Percentiles rank a stretch among this genome's conserved stretches.
Evolutionary conservation across 2,888 invertebrate genomes (phyloP).

Genomic region (Eristalis tenax): DNA sequence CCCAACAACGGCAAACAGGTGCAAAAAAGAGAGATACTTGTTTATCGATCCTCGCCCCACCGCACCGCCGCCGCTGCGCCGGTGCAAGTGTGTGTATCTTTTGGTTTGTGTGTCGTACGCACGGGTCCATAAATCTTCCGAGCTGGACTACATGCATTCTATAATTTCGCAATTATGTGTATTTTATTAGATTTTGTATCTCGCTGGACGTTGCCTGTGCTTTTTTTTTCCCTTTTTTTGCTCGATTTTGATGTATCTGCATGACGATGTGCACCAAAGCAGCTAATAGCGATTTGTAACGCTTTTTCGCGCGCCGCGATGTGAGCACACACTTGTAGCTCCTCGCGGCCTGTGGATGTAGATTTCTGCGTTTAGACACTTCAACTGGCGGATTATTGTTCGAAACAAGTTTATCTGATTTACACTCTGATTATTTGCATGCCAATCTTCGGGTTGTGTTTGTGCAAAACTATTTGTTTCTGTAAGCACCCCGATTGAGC

Average conservation of each 20-base stretch:
- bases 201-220: constrained; percentile 22
- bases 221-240: not conserved
- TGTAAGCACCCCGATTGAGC: constrained; percentile 62
- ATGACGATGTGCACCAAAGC: constrained; percentile 60
- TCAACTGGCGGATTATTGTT: constrained; percentile 63
- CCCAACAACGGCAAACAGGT: constrained; percentile 50
- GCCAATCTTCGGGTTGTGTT: constrained; percentile 15
- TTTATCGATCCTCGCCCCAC: constrained; percentile 4
- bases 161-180: constrained; percentile 61
- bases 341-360: constrained; percentile 1
- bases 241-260: constrained; percentile 38
- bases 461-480: constrained; percentile 52
- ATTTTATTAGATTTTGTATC: constrained; percentile 63
- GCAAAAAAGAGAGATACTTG: constrained; percentile 43
- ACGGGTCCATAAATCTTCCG: constrained; percentile 44
- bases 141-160: constrained; percentile 47
- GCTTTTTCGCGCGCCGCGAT: constrained; percentile 59
- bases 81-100: not conserved
- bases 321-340: not conserved
- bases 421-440: constrained; percentile 70
- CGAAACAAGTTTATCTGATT: constrained; percentile 65
- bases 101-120: constrained; percentile 20
- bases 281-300: constrained; percentile 71
- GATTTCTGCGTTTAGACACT: constrained; percentile 55
- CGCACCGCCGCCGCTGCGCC: not conserved